Percentiles rank a stretch among this genome's conserved stretches.
Conservation (phyloP, 1,140 invertebrate genomes). For the Ylistrum balloti region DNA sequence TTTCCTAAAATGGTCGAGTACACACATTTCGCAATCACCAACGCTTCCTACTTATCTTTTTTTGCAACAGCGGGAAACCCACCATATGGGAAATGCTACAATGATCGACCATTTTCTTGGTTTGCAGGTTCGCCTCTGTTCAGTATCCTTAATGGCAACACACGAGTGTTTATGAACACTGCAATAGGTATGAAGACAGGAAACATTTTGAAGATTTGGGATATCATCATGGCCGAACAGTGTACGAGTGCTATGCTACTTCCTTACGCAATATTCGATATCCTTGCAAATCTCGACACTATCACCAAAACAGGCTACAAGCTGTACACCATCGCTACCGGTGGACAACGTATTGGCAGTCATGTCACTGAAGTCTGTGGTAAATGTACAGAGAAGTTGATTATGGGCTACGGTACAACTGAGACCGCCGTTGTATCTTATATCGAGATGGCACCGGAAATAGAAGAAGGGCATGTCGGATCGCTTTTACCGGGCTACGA, state of each 20-base stretch:
- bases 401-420: neutral
- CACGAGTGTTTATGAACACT: neutral
- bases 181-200: neutral
- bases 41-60: neutral
- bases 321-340: neutral
- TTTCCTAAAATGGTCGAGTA: neutral
- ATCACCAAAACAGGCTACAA: neutral
- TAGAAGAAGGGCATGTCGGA: neutral
- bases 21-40: neutral
- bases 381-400: neutral
- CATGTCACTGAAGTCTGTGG: neutral
- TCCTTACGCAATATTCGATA: neutral
- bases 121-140: neutral
- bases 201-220: neutral
- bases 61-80: neutral
- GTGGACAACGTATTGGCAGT: neutral
- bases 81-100: neutral
- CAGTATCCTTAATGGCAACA: neutral
- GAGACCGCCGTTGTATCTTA: neutral
- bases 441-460: neutral
- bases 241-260: neutral
- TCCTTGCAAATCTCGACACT: neutral
- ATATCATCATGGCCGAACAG: neutral
- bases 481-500: slow-evolving; percentile 4
- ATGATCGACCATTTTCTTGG: neutral